Conservation (phyloP, 2,797 vertebrate genomes). For the Acrossocheilus wenchowensis region DNA sequence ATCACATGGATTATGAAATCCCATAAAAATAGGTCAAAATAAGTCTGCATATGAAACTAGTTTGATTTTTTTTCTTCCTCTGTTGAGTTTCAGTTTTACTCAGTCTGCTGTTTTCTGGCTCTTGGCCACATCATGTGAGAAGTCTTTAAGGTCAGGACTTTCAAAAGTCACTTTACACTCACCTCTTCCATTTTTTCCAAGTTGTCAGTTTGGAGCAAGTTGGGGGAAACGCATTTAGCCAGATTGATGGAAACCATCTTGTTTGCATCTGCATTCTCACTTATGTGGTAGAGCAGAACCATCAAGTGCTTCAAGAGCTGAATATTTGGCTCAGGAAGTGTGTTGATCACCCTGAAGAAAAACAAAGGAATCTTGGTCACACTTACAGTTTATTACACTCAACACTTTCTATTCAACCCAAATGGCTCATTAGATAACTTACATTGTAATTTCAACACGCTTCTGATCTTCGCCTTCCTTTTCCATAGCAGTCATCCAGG, state of each 20-base stretch:
- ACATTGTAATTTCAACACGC: slow-evolving; percentile 80
- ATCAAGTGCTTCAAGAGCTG: slow-evolving; percentile 78
- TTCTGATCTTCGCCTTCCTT: slow-evolving; percentile 69
- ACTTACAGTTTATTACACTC: background rate
- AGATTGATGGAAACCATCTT: slow-evolving; percentile 85
- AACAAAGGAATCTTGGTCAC: slow-evolving; percentile 33
- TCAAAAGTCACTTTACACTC: slow-evolving; percentile 11
- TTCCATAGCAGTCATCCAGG: slow-evolving; percentile 83
- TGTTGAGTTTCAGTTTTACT: slow-evolving; percentile 34
- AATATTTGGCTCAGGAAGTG: slow-evolving; percentile 78
- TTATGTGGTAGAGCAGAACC: slow-evolving; percentile 78
- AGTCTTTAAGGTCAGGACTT: background rate
- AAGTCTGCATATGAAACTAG: background rate
- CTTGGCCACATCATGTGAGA: slow-evolving; percentile 21
- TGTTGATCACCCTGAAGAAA: slow-evolving; percentile 75
- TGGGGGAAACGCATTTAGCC: slow-evolving; percentile 85
- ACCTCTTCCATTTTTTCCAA: slow-evolving; percentile 79
- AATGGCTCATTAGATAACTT: slow-evolving; percentile 62
- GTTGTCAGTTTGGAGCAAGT: slow-evolving; percentile 71
- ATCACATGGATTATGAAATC: slow-evolving; percentile 45
- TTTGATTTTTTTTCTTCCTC: slow-evolving; percentile 15
- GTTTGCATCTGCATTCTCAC: slow-evolving; percentile 72
- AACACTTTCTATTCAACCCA: background rate
- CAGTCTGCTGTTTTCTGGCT: background rate
- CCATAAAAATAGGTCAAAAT: slow-evolving; percentile 1